phyloP scores from a whole-genome alignment of 2,113 vertebrate species.

The Catharus fuscescens region DNA sequence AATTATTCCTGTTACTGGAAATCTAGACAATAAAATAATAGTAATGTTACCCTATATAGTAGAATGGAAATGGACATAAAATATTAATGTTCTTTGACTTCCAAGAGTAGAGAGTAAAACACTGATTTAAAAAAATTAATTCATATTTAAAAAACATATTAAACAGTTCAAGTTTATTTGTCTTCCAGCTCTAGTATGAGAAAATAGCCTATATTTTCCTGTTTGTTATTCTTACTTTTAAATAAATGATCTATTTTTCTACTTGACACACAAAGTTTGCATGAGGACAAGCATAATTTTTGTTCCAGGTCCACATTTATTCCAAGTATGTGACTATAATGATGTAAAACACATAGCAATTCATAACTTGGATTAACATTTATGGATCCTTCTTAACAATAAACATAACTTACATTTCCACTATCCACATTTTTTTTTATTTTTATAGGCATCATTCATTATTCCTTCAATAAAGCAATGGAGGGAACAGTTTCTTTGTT shows the following conservation, averaged over 20 bases:
- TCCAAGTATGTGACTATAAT: constrained; percentile 4
- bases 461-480: neutral
- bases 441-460: neutral
- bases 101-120: neutral
- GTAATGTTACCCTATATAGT: neutral
- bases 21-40: neutral
- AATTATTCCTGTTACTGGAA: neutral
- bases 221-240: neutral
- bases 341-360: neutral
- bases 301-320: neutral
- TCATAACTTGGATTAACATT: neutral
- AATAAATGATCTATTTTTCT: neutral
- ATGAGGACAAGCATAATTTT: neutral
- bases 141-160: neutral
- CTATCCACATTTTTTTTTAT: neutral
- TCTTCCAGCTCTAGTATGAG: neutral
- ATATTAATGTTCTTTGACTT: neutral
- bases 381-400: neutral
- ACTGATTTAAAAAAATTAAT: neutral
- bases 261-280: neutral
- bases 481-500: neutral
- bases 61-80: neutral
- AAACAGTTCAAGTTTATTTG: neutral
- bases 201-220: neutral
- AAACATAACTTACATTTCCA: neutral